phyloP scores from a whole-genome alignment of 2,797 vertebrate species.

The Platyrinchus mystaceus region DNA sequence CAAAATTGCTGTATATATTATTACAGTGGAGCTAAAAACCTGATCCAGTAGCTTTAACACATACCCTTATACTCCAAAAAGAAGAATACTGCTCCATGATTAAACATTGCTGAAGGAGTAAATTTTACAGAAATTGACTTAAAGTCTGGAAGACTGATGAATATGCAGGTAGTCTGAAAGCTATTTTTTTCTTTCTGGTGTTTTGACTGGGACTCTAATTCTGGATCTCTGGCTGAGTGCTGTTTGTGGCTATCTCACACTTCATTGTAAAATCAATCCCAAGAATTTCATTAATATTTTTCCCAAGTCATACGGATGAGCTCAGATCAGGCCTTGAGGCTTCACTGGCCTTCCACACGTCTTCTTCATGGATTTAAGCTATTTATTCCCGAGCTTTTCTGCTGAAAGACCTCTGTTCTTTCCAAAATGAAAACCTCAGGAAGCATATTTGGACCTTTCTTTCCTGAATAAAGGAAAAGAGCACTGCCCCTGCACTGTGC shows the following conservation, averaged over 20 bases:
- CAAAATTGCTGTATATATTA: background rate
- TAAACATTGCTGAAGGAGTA: background rate
- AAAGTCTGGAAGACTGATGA: background rate
- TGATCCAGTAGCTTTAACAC: background rate
- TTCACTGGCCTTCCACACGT: background rate
- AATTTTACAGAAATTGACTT: background rate
- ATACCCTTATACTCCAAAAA: background rate
- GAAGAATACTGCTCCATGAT: background rate
- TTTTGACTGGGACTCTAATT: background rate
- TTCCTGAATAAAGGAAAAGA: background rate
- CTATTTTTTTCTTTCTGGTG: background rate
- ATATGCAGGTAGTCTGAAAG: background rate
- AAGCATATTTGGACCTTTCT: background rate
- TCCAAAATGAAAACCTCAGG: background rate
- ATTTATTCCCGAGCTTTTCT: background rate
- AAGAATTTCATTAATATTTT: background rate
- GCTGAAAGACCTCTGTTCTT: background rate
- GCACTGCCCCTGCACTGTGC: accelerated
- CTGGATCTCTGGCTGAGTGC: background rate
- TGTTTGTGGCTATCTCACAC: background rate
- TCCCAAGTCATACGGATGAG: background rate
- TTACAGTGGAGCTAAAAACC: background rate
- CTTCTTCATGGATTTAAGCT: background rate
- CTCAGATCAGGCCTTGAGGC: background rate
- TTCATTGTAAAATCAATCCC: background rate